Conservation (phyloP, 2,888 invertebrate species). For the Agrypnus murinus region DNA sequence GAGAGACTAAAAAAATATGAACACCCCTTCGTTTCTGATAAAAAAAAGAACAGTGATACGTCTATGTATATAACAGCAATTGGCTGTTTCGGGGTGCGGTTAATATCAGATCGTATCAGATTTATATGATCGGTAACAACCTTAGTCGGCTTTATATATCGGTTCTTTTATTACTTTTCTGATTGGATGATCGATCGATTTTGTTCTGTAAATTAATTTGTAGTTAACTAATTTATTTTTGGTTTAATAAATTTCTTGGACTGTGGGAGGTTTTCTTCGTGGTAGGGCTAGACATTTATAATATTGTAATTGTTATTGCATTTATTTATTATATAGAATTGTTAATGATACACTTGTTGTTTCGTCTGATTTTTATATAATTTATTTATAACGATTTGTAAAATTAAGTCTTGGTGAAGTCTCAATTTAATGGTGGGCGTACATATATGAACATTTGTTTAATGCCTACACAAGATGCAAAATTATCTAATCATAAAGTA, state of each 20-base stretch:
- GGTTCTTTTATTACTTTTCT: constrained; percentile 41
- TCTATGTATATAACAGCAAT: constrained; percentile 17
- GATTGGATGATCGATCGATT: constrained; percentile 41
- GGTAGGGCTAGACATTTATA: constrained; percentile 3
- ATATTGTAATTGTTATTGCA: neutral
- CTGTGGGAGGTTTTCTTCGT: constrained; percentile 8
- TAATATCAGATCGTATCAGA: constrained; percentile 47
- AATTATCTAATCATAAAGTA: constrained; percentile 22
- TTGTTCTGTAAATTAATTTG: constrained; percentile 45
- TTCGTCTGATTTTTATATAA: constrained; percentile 8
- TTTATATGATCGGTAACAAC: constrained; percentile 45
- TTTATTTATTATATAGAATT: neutral
- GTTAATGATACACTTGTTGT: neutral
- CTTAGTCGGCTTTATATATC: constrained; percentile 37
- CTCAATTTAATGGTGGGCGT: constrained; percentile 31
- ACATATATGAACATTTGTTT: constrained; percentile 21
- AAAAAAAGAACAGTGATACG: neutral
- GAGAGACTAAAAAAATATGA: constrained; percentile 25
- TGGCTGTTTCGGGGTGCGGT: constrained; percentile 43
- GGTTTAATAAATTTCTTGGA: constrained; percentile 9
- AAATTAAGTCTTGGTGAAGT: constrained; percentile 34
- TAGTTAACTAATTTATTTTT: constrained; percentile 41
- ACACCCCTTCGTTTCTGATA: neutral
- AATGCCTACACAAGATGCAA: constrained; percentile 34
- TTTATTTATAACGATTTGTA: constrained; percentile 32